Base-by-base conservation (phyloP, 2,888 invertebrate genomes). In the Xestia c-nigrum region DNA sequence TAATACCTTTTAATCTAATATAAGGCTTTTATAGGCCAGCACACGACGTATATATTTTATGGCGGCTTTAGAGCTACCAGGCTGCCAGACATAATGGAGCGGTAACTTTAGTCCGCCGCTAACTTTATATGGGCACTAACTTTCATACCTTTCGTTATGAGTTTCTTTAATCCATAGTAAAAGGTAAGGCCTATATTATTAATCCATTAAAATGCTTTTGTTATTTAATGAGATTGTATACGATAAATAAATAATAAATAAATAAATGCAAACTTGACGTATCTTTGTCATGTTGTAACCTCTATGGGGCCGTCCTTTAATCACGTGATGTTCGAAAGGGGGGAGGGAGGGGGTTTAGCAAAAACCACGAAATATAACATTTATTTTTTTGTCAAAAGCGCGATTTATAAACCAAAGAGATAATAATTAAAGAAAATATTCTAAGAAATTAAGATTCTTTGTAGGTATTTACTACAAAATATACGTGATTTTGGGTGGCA, bases 31-130 rank as follows among this genome's bases (percentile, higher is more conserved):
- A 86, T 72, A 73, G 63, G 64, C 57, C 43, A 70, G 64, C 73
- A 31, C 52, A 78, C 80, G 65, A 80, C 78, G 74, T 75, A 78
- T 69, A 63, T 67, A 73, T 72, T 88, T 90, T 86, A 89, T 68
- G 73, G 78, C 57, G 64, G 72, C 78, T 85, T 83, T 81, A 86
- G 65, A 57, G 73, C 80, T 76, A 55, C 72, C 76, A 80, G 84
- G 72, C 80, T 76, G 46, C 71, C 77, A 80, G 84, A 81, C 72
- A 70, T 85, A 83, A 85, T 81, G 84, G 74, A 83, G 76, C 69
- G 72, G 68, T 84, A 83, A 76, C 75, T 73, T 80, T 71, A 74
- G 77, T 52, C 66, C 75, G 65, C 75, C 77, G 72, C 78, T 75
- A 73, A 24, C 46, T 77, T 83, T 85, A 80, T 85, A 74, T 24